Percentiles rank a stretch among this genome's conserved stretches.
phyloP scores from a whole-genome alignment of 2,113 vertebrate species.

The Salvelinus namaycush region DNA sequence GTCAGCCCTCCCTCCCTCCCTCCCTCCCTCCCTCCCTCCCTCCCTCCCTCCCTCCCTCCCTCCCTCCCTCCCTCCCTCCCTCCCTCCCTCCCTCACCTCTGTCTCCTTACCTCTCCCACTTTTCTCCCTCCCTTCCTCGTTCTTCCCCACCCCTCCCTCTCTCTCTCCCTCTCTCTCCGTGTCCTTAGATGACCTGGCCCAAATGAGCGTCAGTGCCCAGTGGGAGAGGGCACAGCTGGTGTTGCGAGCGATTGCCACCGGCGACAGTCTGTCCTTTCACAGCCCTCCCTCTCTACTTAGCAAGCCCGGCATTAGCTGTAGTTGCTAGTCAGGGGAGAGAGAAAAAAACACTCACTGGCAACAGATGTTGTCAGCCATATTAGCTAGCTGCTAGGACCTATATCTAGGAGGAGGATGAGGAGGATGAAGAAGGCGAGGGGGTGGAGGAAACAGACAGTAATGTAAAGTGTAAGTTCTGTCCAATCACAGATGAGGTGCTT shows the following conservation, averaged over 20 bases:
- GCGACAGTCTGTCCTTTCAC: too few species aligned
- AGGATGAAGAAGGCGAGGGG: too few species aligned
- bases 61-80: neutral
- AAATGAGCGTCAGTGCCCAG: conserved; percentile 48
- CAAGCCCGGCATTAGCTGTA: too few species aligned
- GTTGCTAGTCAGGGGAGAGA: too few species aligned
- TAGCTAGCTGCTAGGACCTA: too few species aligned
- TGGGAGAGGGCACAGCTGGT: conserved; percentile 60
- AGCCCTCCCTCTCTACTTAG: too few species aligned
- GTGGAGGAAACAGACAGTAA: too few species aligned
- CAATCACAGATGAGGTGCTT: too few species aligned
- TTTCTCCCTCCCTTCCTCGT: conserved; percentile 35
- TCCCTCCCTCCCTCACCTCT: conserved; percentile 33
- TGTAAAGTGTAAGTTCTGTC: too few species aligned
- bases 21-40: conserved; percentile 18
- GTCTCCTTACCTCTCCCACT: neutral
- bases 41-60: conserved; percentile 52
- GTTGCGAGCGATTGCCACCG: conserved; percentile 40
- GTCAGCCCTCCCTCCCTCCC: neutral
- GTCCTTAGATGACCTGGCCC: conserved; percentile 52
- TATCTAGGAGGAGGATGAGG: too few species aligned
- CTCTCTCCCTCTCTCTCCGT: conserved; percentile 25
- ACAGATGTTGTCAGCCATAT: too few species aligned
- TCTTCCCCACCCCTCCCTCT: conserved; percentile 22
- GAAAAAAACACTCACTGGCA: too few species aligned